Base-by-base conservation (phyloP, 2,888 invertebrate genomes). In the Lasius platythorax region DNA sequence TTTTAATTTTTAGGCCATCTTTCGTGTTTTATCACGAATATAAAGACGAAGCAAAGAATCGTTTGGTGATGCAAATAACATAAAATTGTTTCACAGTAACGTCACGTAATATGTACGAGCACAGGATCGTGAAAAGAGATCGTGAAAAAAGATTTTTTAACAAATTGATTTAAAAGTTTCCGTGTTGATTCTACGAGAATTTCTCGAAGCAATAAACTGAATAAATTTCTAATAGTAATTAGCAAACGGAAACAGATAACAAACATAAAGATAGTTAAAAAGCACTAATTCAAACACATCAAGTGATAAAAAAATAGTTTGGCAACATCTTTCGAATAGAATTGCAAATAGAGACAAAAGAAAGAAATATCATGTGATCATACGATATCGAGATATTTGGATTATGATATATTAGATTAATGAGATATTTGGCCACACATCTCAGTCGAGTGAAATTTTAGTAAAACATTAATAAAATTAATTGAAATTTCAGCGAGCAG, bases 101-200 rank as follows among this genome's bases (percentile, higher is more conserved):
- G 53, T 82, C 84, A 58, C 56, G 76, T 61, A 67, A 72, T 37
- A 43, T 12, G 23, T 0, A 72, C 30, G 12, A 68, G 28, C 61
- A 72, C 23, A 50, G 8, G 12, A 33, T 61, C 23, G 8, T 23
- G 33, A 58, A 28, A 56, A 43, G 3, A 3, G 4, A 46, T 4
- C 23, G 23, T 0, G 23, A 23, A 23, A 23, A 23, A 23, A 30
- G 15, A 53, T 43, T 56, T 78, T 50, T n/a, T 28, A 15, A 3
- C 11, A 15, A n/a, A 11, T 30, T 37, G 9, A 63, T n/a, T 12
- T 43, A 43, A 78, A 56, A 58, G 11, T 28, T 76, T 37, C 1
- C 28, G 11, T 50, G 15, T 9, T 11, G 11, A 58, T 30, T 64
- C n/a, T 78, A 37, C 11, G 11, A 8, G 33, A 46, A 46, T 18